Evolutionary conservation across 2,888 invertebrate genomes (phyloP), one percentile per base, ranked within the genome.

Genomic region (Philereme vetulata): DNA sequence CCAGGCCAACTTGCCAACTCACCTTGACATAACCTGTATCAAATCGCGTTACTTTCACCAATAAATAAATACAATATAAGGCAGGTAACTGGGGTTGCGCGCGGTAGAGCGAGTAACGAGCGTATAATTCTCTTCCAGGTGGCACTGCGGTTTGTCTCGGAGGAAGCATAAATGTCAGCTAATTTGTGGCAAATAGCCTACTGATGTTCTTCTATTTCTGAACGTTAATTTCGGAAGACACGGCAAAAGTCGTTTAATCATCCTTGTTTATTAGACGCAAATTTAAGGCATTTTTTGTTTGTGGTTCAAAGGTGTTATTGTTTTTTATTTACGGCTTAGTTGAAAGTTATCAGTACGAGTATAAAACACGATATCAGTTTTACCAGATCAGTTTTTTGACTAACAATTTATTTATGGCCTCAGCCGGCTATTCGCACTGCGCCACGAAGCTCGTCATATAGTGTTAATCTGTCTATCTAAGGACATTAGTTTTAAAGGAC

Each of bases 151-250:
- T 82, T 81, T 86, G 87, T 89, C 90, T 89, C 88, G 76, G 71
- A 82, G 84, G 85, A 80, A 82, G 81, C 86, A 88, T 90, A 85
- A 91, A 89, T 85, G 90, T 88, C 90, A 82, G 76, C 85, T 90
- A 89, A 90, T 90, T 90, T 88, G 86, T 85, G 88, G 21, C 86
- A 89, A 90, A 89, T 90, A 89, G 88, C 86, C 82, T 58, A 51
- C 54, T 60, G 60, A 65, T 71, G 72, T 74, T 77, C 72, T 81
- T 82, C 80, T 80, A 82, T 81, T 82, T 83, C 83, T 85, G 78
- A 74, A 67, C 67, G 64, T 63, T 71, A 62, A 71, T 56, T 61
- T 54, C 42, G 33, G 58, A 48, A 49, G 51, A 51, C 62, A 58
- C 57, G 62, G 11, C 51, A 58, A 47, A 48, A 38, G 45, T 32